Percentiles rank a stretch among this genome's conserved stretches.
Evolutionary conservation across 2,113 vertebrate genomes (phyloP).

Genomic region (Athene noctua): DNA sequence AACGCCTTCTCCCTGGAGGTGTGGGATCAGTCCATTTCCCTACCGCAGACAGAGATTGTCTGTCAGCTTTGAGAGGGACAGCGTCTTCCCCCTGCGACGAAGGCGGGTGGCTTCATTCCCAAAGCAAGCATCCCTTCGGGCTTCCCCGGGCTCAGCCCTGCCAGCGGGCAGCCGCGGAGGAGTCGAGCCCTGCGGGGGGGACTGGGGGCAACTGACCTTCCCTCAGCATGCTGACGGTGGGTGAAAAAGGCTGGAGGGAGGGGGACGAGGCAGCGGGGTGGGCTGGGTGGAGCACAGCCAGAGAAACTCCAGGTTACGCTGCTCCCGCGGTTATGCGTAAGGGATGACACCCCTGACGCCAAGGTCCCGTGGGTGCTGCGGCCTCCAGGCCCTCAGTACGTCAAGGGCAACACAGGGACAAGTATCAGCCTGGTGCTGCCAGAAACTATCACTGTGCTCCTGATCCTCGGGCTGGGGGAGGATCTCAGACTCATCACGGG

Average conservation of each 20-base stretch:
- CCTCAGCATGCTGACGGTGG: background rate
- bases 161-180: fast-evolving
- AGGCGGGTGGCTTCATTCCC: fast-evolving
- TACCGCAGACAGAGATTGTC: fast-evolving
- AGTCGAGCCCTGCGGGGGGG: fast-evolving
- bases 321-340: fast-evolving
- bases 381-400: background rate
- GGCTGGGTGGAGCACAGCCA: background rate
- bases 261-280: background rate
- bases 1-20: background rate
- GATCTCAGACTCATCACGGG: too few species aligned
- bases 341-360: fast-evolving
- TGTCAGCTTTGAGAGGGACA: background rate
- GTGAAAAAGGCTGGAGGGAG: background rate
- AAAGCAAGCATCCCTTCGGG: background rate
- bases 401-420: background rate
- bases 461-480: fast-evolving
- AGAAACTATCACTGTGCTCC: fast-evolving
- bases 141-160: background rate
- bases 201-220: fast-evolving
- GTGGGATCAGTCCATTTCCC: background rate
- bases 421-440: fast-evolving
- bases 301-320: too few species aligned
- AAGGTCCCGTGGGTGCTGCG: background rate
- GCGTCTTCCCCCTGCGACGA: fast-evolving